Conservation (phyloP, 2,113 vertebrate species). For the Cyanoramphus novaezelandiae region DNA sequence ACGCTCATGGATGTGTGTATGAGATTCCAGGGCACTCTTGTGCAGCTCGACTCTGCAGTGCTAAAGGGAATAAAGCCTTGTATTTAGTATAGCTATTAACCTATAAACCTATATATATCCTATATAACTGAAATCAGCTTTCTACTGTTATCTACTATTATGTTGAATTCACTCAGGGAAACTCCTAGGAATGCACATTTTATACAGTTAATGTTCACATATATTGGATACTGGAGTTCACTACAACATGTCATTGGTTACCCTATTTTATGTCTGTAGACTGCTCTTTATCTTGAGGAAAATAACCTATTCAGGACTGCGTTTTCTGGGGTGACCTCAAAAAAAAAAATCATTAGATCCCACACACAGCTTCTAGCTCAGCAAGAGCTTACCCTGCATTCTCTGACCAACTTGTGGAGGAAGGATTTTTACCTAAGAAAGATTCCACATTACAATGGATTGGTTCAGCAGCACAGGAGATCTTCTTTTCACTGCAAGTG, state of each 20-base stretch:
- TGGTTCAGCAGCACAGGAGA: not conserved
- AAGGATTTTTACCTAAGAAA: not conserved
- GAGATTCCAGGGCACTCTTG: no score
- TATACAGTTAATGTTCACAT: not conserved
- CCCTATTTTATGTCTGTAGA: not conserved
- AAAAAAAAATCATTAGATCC: not conserved
- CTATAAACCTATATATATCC: not conserved
- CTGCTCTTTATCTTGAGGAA: not conserved
- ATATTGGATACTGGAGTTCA: not conserved
- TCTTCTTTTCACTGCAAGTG: not conserved
- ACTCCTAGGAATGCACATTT: not conserved
- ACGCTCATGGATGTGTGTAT: accelerated
- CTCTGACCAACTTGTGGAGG: not conserved
- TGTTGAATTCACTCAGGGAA: not conserved
- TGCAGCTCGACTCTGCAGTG: not conserved
- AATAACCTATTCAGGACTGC: accelerated
- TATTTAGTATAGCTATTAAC: not conserved
- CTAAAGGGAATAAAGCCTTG: not conserved
- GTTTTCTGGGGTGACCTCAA: not conserved
- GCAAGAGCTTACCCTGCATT: not conserved
- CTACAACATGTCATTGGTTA: not conserved
- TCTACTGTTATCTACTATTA: not conserved
- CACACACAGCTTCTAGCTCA: not conserved
- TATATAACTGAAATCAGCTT: not conserved
- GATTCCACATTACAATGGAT: not conserved